Percentiles rank a stretch among this genome's conserved stretches.
phyloP scores from a whole-genome alignment of 2,113 vertebrate species.

The Lipophrys pholis region DNA sequence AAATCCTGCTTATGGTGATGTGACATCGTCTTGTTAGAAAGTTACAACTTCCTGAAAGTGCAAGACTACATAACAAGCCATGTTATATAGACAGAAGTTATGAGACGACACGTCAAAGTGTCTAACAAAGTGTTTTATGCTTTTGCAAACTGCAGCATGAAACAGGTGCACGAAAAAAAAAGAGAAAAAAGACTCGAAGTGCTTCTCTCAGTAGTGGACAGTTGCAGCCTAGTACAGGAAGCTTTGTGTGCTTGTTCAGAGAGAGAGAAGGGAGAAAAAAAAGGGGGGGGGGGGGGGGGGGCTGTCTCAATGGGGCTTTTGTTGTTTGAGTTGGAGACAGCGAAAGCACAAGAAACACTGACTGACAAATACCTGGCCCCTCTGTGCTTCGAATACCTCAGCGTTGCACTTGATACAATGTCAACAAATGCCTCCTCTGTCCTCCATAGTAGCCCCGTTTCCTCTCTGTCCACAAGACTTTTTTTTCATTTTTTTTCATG shows the following conservation, averaged over 20 bases:
- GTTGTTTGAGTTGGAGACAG: conserved; percentile 85
- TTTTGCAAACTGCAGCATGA: conserved; percentile 11
- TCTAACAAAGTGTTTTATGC: conserved; percentile 19
- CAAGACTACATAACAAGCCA: not conserved
- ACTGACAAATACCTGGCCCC: conserved; percentile 91
- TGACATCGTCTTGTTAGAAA: not conserved
- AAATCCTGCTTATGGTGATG: not conserved
- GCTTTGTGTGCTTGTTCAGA: conserved; percentile 89
- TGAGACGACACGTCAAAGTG: conserved; percentile 1
- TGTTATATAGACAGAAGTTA: not conserved
- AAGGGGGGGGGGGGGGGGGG: conserved; percentile 74
- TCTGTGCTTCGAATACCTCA: conserved; percentile 80
- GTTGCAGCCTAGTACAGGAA: conserved; percentile 83
- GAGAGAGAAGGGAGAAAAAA: conserved; percentile 52
- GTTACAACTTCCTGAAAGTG: not conserved
- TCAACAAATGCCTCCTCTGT: conserved; percentile 83
- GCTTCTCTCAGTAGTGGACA: conserved; percentile 66
- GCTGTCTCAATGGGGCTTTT: conserved; percentile 92
- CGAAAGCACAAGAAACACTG: conserved; percentile 77
- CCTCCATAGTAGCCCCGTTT: conserved; percentile 64
- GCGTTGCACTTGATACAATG: conserved; percentile 79
- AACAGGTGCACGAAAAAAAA: conserved; percentile 69
- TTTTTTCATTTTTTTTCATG: conserved; percentile 67
- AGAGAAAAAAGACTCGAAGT: conserved; percentile 29
- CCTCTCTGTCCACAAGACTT: conserved; percentile 62